Evolutionary conservation across 2,113 vertebrate genomes (phyloP).

Genomic region (Neotragus pygmaeus): DNA sequence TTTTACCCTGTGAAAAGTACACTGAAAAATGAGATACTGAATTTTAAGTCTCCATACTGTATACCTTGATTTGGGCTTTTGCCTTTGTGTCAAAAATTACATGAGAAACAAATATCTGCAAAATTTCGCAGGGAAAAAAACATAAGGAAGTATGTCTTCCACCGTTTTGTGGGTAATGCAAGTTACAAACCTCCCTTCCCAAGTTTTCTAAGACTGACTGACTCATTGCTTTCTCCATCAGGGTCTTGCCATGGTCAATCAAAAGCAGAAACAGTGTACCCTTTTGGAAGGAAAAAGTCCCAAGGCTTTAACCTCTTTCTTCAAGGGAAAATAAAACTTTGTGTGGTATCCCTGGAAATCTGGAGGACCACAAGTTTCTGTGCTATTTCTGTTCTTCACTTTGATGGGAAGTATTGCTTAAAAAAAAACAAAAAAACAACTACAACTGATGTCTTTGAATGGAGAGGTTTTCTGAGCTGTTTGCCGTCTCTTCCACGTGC

Average conservation of each 20-base stretch:
- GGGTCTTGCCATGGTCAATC: not conserved
- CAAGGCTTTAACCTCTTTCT: not conserved
- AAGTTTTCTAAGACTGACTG: not conserved
- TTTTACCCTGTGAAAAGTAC: not conserved
- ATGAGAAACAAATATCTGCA: not conserved
- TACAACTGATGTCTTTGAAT: not conserved
- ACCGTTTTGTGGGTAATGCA: not conserved
- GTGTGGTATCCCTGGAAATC: not conserved
- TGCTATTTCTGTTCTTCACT: not conserved
- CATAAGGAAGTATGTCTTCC: not conserved
- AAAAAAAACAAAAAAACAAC: too few relatives aligned
- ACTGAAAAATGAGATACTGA: not conserved
- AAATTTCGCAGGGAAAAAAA: not conserved
- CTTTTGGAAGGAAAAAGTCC: not conserved
- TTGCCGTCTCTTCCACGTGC: not conserved
- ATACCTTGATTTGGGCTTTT: not conserved
- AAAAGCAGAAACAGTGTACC: not conserved
- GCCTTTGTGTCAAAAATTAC: not conserved
- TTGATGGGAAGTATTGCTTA: not conserved
- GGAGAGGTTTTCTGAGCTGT: not conserved
- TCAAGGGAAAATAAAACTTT: not conserved
- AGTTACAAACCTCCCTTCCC: not conserved
- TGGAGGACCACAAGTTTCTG: not conserved
- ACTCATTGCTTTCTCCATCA: not conserved
- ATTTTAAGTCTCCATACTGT: not conserved